Base-by-base conservation (phyloP, 2,113 vertebrate species). In the Girardinichthys multiradiatus region DNA sequence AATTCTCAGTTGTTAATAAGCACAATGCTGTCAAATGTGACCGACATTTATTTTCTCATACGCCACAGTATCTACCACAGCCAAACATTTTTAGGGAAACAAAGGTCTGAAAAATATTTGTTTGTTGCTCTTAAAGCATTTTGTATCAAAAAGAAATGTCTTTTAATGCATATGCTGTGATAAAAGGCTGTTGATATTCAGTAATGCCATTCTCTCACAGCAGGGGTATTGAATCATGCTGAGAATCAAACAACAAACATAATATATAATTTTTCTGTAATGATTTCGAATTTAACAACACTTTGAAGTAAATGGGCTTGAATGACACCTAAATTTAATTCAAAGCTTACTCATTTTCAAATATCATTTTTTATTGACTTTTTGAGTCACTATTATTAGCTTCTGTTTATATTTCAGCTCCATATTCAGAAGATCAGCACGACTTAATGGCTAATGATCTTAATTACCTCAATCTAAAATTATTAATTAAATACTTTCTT, bases 141-240 rank as follows among this genome's bases (percentile, higher is more conserved):
- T 35, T 35, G 35, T 35, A 35, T 35, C 35, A 35, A 33, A 15
- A 17, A 60, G 4, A 31, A 75, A 62, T 11, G 31, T 31, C 39
- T 45, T 70, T 31, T 29, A 33, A 61, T 27, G 19, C 59, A 65
- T 64, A 30, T 35, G 33, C 2, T 63, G 31, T 65, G 54, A 4
- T 31, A 21, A 51, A 62, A 26, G 62, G 30, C 45, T 67, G 14
- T 60, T 60, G 31, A n/a, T 9, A 70, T 74, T 76, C 11, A 77
- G 24, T 24, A 15, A 45, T 74, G 58, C 39, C 66, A 30, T 64
- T 21, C 37, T 39, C 48, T 35, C n/a, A 27, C 24, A 65, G 37
- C 59, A 13, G 3, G 64, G 58, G 28, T 63, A 30, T 13, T 10
- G 29, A 29, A 68, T 68, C 31, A 28, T 15, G 57, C 57, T 70